Conservation (phyloP, 2,888 invertebrate species). For the Sinopyrophorus schimmeli region DNA sequence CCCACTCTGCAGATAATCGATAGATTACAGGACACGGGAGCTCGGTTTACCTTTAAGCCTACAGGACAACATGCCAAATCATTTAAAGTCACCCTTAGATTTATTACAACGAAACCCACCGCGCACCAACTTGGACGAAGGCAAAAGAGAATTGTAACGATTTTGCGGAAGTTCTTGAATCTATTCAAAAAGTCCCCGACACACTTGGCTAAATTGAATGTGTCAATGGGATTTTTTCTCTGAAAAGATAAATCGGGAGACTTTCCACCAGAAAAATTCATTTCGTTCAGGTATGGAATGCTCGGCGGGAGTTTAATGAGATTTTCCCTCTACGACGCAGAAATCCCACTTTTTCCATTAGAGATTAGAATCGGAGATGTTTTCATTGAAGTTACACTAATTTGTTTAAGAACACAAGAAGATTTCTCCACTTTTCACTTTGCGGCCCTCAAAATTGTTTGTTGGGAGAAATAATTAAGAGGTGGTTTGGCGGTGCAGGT, state of each 20-base stretch:
- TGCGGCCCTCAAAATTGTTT: too few species aligned
- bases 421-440: too few species aligned
- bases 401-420: too few species aligned
- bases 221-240: conserved; percentile 48
- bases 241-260: conserved; percentile 48
- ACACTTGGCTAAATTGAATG: conserved; percentile 49
- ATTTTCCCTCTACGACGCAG: conserved; percentile 39
- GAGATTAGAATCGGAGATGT: conserved; percentile 36
- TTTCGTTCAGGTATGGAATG: conserved; percentile 44
- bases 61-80: background rate
- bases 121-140: background rate
- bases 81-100: too few species aligned
- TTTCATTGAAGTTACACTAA: conserved; percentile 9
- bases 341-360: conserved; percentile 41
- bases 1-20: conserved; percentile 48
- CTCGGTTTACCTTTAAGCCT: conserved; percentile 14
- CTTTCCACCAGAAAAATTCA: conserved; percentile 39
- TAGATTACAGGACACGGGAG: conserved; percentile 41
- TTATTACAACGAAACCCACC: background rate
- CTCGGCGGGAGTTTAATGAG: conserved; percentile 43
- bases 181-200: conserved; percentile 19
- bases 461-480: too few species aligned
- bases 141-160: conserved; percentile 8
- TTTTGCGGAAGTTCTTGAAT: conserved; percentile 13
- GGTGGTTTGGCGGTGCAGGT: too few species aligned